Evolutionary conservation across 2,113 vertebrate genomes (phyloP).

Genomic region (Madoqua kirkii): DNA sequence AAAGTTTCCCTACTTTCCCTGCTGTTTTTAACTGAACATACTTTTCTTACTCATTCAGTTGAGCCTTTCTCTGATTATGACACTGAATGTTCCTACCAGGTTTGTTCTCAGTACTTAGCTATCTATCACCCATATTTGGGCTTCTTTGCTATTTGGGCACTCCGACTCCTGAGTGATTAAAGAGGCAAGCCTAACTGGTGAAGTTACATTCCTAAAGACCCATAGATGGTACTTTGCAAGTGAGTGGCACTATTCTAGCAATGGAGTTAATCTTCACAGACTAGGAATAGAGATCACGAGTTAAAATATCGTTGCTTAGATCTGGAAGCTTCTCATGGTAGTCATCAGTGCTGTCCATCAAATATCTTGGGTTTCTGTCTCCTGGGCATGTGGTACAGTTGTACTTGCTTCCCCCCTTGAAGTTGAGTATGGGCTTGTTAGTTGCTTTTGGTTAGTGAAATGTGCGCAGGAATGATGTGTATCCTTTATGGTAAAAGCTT

Average conservation of each 20-base stretch:
- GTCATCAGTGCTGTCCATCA: neutral
- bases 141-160: neutral
- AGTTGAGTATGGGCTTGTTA: neutral
- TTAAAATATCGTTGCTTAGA: slow-evolving; percentile 36
- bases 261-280: slow-evolving; percentile 25
- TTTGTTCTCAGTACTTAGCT: neutral
- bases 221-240: neutral
- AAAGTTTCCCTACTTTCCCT: neutral
- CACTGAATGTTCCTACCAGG: neutral
- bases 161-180: slow-evolving; percentile 38
- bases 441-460: slow-evolving; percentile 4
- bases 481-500: neutral
- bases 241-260: neutral
- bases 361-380: neutral
- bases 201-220: slow-evolving; percentile 59
- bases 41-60: neutral
- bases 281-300: slow-evolving; percentile 15
- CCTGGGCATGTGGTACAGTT: neutral
- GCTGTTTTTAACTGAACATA: neutral
- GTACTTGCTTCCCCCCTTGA: neutral
- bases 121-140: slow-evolving; percentile 8
- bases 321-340: neutral
- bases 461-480: neutral
- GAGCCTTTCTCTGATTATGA: neutral
- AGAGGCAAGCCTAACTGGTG: slow-evolving; percentile 60